Evolutionary conservation across 2,888 invertebrate species (phyloP).

Genomic region (Alitta virens): DNA sequence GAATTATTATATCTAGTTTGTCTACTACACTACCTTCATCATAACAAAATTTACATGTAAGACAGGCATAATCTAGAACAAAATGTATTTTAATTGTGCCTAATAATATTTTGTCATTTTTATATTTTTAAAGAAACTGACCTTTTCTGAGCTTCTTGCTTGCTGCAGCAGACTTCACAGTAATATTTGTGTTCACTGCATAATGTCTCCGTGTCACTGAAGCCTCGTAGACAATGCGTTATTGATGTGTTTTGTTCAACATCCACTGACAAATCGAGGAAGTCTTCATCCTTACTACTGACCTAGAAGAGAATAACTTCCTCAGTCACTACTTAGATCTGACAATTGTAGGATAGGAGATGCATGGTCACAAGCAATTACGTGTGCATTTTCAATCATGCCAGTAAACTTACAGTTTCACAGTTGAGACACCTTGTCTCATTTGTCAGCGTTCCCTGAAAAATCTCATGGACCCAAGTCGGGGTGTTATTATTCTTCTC

Average conservation of each 20-base stretch:
- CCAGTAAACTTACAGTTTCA: constrained; percentile 82
- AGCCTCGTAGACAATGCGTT: constrained; percentile 95
- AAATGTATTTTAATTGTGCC: too few species aligned
- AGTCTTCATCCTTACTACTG: constrained; percentile 98
- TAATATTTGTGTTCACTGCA: constrained; percentile 99
- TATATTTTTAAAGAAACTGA: constrained; percentile 24
- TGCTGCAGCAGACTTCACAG: constrained; percentile 98
- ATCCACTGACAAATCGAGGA: constrained; percentile 97
- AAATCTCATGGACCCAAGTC: constrained; percentile 99
- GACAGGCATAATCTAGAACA: too few species aligned
- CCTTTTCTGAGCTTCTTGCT: constrained; percentile 90
- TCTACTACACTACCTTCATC: too few species aligned
- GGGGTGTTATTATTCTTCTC: constrained; percentile 56
- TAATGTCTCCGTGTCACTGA: constrained; percentile 96
- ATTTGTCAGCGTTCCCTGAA: constrained; percentile 98
- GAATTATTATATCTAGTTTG: too few species aligned
- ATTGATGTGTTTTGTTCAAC: constrained; percentile 99
- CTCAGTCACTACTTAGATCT: too few species aligned
- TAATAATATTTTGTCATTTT: too few species aligned
- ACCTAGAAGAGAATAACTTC: too few species aligned
- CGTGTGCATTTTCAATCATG: too few species aligned
- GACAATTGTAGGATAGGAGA: too few species aligned
- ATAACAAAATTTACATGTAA: too few species aligned
- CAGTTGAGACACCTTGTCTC: constrained; percentile 99
- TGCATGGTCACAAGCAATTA: too few species aligned